Percentiles rank a stretch among this genome's conserved stretches.
Evolutionary conservation across 2,797 vertebrate species (phyloP).

Genomic region (Anableps anableps): DNA sequence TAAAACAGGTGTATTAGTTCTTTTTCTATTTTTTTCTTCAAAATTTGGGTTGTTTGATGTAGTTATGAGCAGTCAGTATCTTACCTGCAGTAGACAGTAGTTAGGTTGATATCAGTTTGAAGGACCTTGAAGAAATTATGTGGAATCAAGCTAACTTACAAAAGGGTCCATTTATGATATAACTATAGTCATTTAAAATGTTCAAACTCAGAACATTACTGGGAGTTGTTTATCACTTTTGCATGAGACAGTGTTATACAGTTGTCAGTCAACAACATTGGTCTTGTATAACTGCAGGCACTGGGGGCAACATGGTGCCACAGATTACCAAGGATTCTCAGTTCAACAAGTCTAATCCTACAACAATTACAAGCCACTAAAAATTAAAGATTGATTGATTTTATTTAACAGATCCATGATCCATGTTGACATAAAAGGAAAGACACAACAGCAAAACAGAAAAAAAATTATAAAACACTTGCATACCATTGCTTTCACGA

Average conservation of each 20-base stretch:
- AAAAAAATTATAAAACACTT: too few relatives aligned
- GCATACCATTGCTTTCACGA: too few relatives aligned
- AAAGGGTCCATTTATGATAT: background rate
- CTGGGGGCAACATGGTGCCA: background rate
- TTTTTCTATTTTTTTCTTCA: background rate
- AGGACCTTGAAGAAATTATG: background rate
- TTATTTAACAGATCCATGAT: too few relatives aligned
- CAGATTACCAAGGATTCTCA: background rate
- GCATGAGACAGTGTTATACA: background rate
- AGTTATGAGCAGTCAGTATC: background rate
- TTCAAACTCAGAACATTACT: background rate
- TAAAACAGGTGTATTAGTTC: slow-evolving; percentile 53
- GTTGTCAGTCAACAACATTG: background rate
- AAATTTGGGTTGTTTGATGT: background rate
- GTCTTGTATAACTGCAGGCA: background rate
- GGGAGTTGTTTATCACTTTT: background rate
- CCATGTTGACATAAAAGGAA: too few relatives aligned
- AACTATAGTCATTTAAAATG: background rate
- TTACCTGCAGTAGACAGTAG: background rate
- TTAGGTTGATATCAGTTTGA: background rate
- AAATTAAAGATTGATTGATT: background rate
- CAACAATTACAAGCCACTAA: background rate
- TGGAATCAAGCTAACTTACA: background rate
- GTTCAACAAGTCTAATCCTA: background rate
- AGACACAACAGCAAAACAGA: too few relatives aligned